phyloP scores from a whole-genome alignment of 2,797 vertebrate species.

The Scolopax bukidnonensis region DNA sequence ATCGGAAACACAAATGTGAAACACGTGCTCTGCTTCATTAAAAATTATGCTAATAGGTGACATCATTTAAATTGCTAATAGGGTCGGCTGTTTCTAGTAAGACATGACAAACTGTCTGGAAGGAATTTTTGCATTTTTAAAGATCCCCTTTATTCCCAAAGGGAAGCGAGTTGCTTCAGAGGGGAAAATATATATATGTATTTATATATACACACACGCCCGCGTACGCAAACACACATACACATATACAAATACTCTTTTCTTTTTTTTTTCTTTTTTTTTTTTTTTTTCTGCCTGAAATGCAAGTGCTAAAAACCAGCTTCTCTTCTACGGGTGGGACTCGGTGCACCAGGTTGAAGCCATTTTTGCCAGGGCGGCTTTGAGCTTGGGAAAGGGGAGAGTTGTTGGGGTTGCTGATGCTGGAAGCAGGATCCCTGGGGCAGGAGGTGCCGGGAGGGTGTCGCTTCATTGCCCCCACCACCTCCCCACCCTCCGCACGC shows the following conservation, averaged over 20 bases:
- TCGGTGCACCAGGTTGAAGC: background rate
- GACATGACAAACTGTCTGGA: conserved; percentile 70
- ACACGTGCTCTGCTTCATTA: conserved; percentile 66
- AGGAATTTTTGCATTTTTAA: conserved; percentile 72
- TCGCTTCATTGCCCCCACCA: background rate
- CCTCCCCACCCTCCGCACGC: background rate
- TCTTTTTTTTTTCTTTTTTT: background rate
- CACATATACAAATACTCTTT: background rate
- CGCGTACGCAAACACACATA: background rate
- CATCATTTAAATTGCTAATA: conserved; percentile 71
- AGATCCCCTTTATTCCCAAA: conserved; percentile 67
- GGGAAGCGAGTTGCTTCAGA: conserved; percentile 30
- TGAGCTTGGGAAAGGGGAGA: background rate
- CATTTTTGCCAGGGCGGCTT: accelerated
- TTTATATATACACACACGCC: conserved; percentile 43
- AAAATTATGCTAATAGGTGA: conserved; percentile 67
- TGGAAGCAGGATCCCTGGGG: background rate
- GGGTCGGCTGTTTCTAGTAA: conserved; percentile 58
- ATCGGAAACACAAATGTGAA: conserved; percentile 32
- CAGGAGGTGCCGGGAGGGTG: background rate
- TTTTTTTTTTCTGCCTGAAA: background rate
- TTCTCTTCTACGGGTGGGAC: background rate
- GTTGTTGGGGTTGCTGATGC: background rate
- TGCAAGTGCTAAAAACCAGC: background rate
- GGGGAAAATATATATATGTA: conserved; percentile 55